A percentile compares a stretch with the other conserved stretches of the same genome.
Evolutionary conservation across 37 sponge, comb jelly and placozoan genomes (phyloP).

Genomic region (Oopsacas minuta): DNA sequence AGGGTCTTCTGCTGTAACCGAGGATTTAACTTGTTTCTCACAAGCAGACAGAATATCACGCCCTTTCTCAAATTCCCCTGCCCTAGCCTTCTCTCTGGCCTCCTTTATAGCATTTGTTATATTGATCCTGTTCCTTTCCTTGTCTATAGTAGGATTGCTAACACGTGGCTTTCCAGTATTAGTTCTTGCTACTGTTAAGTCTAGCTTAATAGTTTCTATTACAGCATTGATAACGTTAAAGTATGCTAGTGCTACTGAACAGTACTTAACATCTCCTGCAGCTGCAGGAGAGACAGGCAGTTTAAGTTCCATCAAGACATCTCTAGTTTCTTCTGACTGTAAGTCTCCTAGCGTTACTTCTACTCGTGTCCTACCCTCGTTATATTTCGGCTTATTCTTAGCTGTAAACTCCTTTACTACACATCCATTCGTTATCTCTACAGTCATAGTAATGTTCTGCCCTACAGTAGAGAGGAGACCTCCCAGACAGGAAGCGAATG

Average conservation of each 20-base stretch:
- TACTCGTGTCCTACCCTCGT: conserved; percentile 29
- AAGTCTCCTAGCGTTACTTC: conserved; percentile 63
- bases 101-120: conserved; percentile 45
- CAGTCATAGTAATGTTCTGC: conserved; percentile 65
- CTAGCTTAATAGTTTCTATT: conserved; percentile 28
- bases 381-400: conserved; percentile 37
- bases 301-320: conserved; percentile 54
- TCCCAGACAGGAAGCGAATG: conserved; percentile 87
- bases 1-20: neutral
- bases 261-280: conserved; percentile 10
- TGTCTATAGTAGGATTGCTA: conserved; percentile 33
- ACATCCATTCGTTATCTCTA: conserved; percentile 32
- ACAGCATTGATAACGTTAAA: conserved; percentile 67
- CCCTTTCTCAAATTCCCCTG: neutral
- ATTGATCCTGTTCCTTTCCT: conserved; percentile 49
- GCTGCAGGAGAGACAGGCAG: conserved; percentile 42
- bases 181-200: conserved; percentile 29
- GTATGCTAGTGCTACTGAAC: conserved; percentile 38
- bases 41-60: neutral
- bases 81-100: conserved; percentile 23
- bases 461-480: conserved; percentile 79
- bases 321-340: conserved; percentile 79
- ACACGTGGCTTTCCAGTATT: conserved; percentile 11
- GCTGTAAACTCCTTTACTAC: conserved; percentile 41
- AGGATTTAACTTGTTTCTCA: neutral